Conservation (phyloP, 2,888 invertebrate genomes). For the Troilus luridus region DNA sequence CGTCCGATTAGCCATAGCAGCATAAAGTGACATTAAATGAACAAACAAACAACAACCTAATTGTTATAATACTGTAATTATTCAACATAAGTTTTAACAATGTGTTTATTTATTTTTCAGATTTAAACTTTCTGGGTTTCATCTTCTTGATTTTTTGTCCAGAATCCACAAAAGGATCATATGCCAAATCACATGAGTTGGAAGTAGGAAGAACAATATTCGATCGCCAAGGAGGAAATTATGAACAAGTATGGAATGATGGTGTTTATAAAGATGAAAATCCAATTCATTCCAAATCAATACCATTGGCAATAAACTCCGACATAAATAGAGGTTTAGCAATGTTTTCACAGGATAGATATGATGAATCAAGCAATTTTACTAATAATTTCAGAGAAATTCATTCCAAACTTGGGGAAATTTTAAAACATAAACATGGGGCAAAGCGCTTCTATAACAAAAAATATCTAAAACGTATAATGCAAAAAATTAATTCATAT, state of each 20-base stretch:
- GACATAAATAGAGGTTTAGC: neutral
- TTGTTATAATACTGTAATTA: neutral
- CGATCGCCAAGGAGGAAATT: neutral
- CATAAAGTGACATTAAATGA: too few relatives aligned
- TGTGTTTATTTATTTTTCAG: neutral
- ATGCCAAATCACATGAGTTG: neutral
- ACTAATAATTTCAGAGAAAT: neutral
- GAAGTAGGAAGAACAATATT: neutral
- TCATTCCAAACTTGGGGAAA: neutral
- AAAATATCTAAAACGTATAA: neutral
- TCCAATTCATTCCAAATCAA: neutral
- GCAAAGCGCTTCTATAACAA: neutral
- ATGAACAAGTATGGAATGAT: neutral
- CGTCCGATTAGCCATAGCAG: too few relatives aligned
- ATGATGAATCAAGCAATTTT: neutral
- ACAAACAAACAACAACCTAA: too few relatives aligned
- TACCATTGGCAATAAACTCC: neutral
- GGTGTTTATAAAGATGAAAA: neutral
- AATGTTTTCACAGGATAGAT: neutral
- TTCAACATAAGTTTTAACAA: neutral
- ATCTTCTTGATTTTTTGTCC: constrained; percentile 22
- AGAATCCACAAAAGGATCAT: neutral
- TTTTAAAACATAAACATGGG: neutral
- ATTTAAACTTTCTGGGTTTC: neutral
- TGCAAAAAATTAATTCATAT: neutral